Base-by-base conservation (phyloP, 2,888 invertebrate genomes). In the Melieria omissa region DNA sequence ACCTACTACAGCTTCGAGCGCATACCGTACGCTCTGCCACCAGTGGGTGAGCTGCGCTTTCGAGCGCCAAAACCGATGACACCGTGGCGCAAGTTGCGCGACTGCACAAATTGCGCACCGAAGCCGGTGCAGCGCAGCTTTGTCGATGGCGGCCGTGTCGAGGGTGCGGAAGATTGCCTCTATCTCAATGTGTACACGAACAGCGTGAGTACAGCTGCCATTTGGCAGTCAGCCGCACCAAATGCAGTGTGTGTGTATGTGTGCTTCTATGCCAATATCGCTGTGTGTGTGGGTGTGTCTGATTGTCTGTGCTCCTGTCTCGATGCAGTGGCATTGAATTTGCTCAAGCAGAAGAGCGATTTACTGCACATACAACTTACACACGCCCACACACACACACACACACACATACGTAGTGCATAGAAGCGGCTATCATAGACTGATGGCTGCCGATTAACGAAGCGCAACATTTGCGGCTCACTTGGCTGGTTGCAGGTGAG, bases 91-190 rank as follows among this genome's bases (percentile, higher is more conserved):
- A 82, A 83, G 4, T 70, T 87, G 0, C 78, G 84, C 66, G 84
- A 88, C 73, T 87, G 88, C 9, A 83, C 85, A 0, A 68, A 72
- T 63, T 72, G 70, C 55, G 74, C 70, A 16, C 44, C 63, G 3
- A 74, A 71, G 55, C 65, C 74, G 41, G 55, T 74, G 70, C 76
- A 75, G 16, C 57, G n/a, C 64, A 41, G 41, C 7, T 58, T 60
- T 47, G 42, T 45, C 58, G 45, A 46, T 47, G 46, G 41, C 46
- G 41, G 52, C 42, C 7, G 70, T 61, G 74, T 83, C 16, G 80
- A 86, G 47, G 88, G 88, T 8, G 78, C 81, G 42, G 89, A 89
- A 79, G 87, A 89, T 77, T 89, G 88, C 76, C 77, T 88, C 5
- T 85, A 86, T 78, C 75, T 88, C 9, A 88, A 88, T 78, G 84